Evolutionary conservation across 1,140 invertebrate genomes (phyloP).

Genomic region (Saccostrea glomerata): DNA sequence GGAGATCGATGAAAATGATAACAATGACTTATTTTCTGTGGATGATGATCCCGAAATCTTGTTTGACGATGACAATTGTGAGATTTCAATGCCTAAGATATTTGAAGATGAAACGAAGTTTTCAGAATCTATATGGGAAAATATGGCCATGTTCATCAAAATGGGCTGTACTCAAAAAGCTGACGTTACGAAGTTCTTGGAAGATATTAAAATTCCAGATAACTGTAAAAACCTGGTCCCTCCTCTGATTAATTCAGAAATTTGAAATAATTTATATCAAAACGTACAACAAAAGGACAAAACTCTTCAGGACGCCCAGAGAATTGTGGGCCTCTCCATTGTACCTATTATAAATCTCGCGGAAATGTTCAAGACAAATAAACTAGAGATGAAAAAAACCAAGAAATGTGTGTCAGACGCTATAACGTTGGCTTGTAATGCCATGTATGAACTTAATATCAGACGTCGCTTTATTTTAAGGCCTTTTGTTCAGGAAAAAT

Average conservation of each 20-base stretch:
- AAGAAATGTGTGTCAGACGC: too few relatives aligned
- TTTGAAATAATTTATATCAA: too few relatives aligned
- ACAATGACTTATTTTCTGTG: background rate
- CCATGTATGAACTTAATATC: too few relatives aligned
- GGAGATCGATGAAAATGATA: background rate
- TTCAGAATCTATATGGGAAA: slow-evolving; percentile 22
- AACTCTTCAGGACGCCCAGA: too few relatives aligned
- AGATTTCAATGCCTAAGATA: slow-evolving; percentile 5
- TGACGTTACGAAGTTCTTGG: background rate
- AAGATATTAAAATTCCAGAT: slow-evolving; percentile 22
- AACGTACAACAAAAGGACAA: too few relatives aligned
- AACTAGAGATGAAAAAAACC: too few relatives aligned
- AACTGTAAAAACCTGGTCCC: slow-evolving; percentile 6
- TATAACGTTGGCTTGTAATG: too few relatives aligned
- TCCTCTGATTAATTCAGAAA: too few relatives aligned
- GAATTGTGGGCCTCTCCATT: too few relatives aligned
- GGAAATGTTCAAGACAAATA: background rate
- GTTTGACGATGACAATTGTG: background rate
- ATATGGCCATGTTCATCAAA: slow-evolving; percentile 39
- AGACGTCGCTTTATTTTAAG: too few relatives aligned
- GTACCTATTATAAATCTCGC: too few relatives aligned
- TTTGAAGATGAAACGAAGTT: slow-evolving; percentile 39
- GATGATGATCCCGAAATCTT: background rate
- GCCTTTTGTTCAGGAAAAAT: too few relatives aligned
- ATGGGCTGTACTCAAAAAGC: slow-evolving; percentile 36